A percentile compares a stretch with the other conserved stretches of the same genome.
Evolutionary conservation across 2,888 invertebrate genomes (phyloP).

Genomic region (Amphipyra tragopoginis): DNA sequence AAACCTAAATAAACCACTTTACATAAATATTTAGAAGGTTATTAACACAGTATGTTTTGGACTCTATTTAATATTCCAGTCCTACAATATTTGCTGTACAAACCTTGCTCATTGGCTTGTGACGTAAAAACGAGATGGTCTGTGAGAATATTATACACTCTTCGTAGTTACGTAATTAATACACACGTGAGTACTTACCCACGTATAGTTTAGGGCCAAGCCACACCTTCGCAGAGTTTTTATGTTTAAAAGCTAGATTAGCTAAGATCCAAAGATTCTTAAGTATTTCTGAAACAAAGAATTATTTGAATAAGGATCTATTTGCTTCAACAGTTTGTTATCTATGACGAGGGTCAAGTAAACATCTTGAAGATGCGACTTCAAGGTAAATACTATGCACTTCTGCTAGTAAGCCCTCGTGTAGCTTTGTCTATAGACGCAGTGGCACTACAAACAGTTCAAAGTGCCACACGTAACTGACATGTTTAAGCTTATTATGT

Average conservation of each 20-base stretch:
- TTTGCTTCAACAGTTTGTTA: constrained; percentile 7
- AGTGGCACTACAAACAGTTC: constrained; percentile 29
- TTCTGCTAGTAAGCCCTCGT: constrained; percentile 22
- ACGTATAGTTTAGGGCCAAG: constrained; percentile 81
- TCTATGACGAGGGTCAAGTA: constrained; percentile 4
- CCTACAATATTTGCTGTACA: constrained; percentile 18
- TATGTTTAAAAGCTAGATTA: constrained; percentile 66
- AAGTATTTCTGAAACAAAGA: constrained; percentile 74
- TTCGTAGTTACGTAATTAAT: constrained; percentile 13
- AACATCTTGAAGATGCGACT: constrained; percentile 22
- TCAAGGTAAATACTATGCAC: constrained; percentile 19
- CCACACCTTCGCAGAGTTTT: constrained; percentile 78
- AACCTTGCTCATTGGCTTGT: constrained; percentile 25
- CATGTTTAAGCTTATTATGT: not conserved
- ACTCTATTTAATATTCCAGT: constrained; percentile 7
- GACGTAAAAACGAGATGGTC: constrained; percentile 23
- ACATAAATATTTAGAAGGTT: constrained; percentile 6
- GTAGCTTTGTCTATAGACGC: constrained; percentile 36
- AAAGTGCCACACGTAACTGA: constrained; percentile 16
- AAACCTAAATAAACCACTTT: not conserved
- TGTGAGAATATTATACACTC: constrained; percentile 10
- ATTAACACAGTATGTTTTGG: constrained; percentile 10
- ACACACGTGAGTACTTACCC: constrained; percentile 66
- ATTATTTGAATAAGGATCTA: constrained; percentile 14
- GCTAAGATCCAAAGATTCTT: constrained; percentile 74